phyloP scores from a whole-genome alignment of 2,113 vertebrate genomes.

The Solenodon paradoxus region DNA sequence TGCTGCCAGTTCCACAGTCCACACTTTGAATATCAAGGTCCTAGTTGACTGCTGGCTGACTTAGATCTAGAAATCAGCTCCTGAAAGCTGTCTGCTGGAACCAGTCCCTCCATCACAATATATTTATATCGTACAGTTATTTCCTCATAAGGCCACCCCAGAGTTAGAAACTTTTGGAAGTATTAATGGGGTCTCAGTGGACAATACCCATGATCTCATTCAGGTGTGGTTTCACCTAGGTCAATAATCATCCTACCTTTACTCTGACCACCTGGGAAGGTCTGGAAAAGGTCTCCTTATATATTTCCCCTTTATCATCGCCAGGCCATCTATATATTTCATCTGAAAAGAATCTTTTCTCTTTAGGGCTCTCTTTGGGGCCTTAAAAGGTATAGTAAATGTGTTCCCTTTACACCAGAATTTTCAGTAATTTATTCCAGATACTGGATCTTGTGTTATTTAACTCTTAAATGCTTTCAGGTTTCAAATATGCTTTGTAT shows the following conservation, averaged over 20 bases:
- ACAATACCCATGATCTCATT: not conserved
- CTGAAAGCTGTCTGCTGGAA: not conserved
- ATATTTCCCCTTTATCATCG: constrained; percentile 35
- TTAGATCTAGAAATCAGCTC: not conserved
- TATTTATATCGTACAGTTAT: not conserved
- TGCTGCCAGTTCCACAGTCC: not conserved
- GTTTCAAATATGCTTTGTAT: constrained; percentile 67
- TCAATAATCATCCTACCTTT: not conserved
- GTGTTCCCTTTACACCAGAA: constrained; percentile 62
- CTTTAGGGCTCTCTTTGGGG: constrained; percentile 51
- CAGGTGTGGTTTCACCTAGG: not conserved
- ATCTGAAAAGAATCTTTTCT: constrained; percentile 60
- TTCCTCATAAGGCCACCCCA: not conserved
- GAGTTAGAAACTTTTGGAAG: constrained; percentile 26
- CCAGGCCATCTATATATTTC: constrained; percentile 23
- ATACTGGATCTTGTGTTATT: constrained; percentile 61
- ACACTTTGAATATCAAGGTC: not conserved
- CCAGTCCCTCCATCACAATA: not conserved
- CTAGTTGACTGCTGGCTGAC: not conserved
- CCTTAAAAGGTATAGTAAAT: constrained; percentile 68
- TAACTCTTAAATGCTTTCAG: constrained; percentile 73
- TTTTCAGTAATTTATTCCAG: constrained; percentile 74
- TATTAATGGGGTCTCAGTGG: not conserved
- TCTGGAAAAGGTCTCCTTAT: constrained; percentile 8
- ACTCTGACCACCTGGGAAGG: constrained; percentile 33